Conservation (phyloP, 2,888 invertebrate genomes). For the Subacronicta megacephala region DNA sequence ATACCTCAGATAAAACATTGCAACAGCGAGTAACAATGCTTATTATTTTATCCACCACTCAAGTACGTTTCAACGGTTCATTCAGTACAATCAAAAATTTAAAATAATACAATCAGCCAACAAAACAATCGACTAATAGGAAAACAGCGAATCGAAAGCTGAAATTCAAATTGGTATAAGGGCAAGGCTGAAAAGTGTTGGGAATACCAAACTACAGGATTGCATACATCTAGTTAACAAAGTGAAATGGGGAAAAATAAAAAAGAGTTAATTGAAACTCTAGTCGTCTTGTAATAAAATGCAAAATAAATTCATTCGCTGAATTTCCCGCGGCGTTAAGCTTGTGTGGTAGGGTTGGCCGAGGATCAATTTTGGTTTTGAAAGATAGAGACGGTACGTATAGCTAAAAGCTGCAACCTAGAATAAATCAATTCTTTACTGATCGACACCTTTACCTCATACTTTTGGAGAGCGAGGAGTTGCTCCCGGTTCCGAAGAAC, state of each 20-base stretch:
- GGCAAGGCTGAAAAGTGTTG: slow-evolving; percentile 28
- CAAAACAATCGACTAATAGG: slow-evolving; percentile 37
- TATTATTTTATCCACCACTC: neutral
- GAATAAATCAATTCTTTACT: no score
- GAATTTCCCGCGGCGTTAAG: slow-evolving; percentile 27
- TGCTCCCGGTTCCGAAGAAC: no score
- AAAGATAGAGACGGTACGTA: no score
- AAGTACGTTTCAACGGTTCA: neutral
- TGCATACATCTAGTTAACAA: slow-evolving; percentile 56
- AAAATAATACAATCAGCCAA: slow-evolving; percentile 33
- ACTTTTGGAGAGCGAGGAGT: no score
- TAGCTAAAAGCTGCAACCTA: no score
- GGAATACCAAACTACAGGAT: slow-evolving; percentile 26
- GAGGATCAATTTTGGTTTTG: neutral
- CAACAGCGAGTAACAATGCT: neutral
- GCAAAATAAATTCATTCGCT: slow-evolving; percentile 57
- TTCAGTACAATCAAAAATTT: slow-evolving; percentile 38
- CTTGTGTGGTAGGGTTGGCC: slow-evolving; percentile 21
- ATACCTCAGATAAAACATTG: neutral
- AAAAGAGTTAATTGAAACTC: slow-evolving; percentile 63
- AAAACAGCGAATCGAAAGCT: slow-evolving; percentile 36
- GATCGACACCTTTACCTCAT: no score
- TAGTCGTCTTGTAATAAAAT: slow-evolving; percentile 61
- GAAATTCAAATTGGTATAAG: slow-evolving; percentile 33
- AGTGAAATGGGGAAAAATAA: slow-evolving; percentile 36